Conservation (phyloP, 2,888 invertebrate genomes). For the Auanema freiburgensis region DNA sequence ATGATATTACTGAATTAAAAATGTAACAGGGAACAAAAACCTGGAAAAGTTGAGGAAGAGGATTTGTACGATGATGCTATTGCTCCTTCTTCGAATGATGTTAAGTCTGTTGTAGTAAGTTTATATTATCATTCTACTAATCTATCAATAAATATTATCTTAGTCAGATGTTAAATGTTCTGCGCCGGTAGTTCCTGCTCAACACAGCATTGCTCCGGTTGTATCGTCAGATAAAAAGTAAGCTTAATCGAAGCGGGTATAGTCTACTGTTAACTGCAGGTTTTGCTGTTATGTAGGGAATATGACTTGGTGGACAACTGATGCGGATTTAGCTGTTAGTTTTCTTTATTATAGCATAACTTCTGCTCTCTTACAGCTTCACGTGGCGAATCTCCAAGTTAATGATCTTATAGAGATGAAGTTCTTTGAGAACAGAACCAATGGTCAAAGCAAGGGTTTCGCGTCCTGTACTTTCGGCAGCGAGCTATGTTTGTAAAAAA, state of each 20-base stretch:
- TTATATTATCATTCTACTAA: no score
- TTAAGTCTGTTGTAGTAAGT: background rate
- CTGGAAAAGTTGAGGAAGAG: conserved; percentile 22
- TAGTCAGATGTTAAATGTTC: background rate
- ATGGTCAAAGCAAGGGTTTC: conserved; percentile 71
- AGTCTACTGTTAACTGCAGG: conserved; percentile 24
- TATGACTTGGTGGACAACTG: conserved; percentile 79
- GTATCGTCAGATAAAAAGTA: conserved; percentile 24
- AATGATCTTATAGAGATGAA: conserved; percentile 94
- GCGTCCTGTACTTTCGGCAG: conserved; percentile 82
- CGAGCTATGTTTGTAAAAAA: conserved; percentile 15
- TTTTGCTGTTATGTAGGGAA: conserved; percentile 92
- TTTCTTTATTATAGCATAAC: background rate
- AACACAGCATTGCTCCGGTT: no score
- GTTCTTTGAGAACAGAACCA: conserved; percentile 98
- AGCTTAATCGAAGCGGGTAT: conserved; percentile 2
- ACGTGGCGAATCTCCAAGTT: conserved; percentile 84
- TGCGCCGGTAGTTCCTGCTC: no score
- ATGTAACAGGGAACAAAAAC: no score
- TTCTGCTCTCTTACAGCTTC: conserved; percentile 76
- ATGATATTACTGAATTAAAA: no score
- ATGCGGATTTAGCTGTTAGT: conserved; percentile 52
- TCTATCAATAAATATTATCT: conserved; percentile 1
- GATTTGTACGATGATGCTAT: conserved; percentile 61
- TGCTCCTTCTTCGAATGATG: conserved; percentile 38